A percentile compares a stretch with the other conserved stretches of the same genome.
Evolutionary conservation across 2,113 vertebrate species (phyloP).

Genomic region (Chinchilla lanigera): DNA sequence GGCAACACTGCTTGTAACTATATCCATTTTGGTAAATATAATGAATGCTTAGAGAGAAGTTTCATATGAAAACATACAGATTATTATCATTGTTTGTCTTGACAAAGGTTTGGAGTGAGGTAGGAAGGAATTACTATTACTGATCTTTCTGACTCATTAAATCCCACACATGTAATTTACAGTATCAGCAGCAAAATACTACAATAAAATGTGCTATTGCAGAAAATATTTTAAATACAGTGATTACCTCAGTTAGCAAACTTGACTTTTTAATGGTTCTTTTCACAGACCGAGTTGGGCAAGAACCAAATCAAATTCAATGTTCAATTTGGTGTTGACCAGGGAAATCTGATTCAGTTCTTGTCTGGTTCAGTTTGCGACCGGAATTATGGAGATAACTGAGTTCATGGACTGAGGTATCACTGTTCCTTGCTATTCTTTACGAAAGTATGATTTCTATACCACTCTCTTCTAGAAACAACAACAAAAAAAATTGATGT

Average conservation of each 20-base stretch:
- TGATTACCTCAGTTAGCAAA: background rate
- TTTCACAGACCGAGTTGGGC: background rate
- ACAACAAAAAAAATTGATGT: background rate
- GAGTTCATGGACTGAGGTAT: background rate
- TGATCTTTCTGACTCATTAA: background rate
- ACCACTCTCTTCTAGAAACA: background rate
- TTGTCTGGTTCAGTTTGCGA: background rate
- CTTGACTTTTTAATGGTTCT: background rate
- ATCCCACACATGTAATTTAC: background rate
- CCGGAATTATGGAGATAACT: background rate
- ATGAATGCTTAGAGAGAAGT: background rate
- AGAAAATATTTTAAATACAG: background rate
- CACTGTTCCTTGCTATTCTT: background rate
- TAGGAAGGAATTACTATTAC: background rate
- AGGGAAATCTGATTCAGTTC: background rate
- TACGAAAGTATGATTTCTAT: background rate
- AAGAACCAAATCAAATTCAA: background rate
- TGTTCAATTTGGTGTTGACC: background rate
- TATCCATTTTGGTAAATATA: background rate
- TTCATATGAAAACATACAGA: background rate
- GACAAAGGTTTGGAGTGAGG: background rate
- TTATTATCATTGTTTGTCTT: background rate
- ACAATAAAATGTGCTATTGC: background rate
- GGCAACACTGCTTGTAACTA: background rate
- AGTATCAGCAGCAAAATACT: background rate